phyloP scores from a whole-genome alignment of 2,797 vertebrate species.

The Macrochelys suwanniensis region DNA sequence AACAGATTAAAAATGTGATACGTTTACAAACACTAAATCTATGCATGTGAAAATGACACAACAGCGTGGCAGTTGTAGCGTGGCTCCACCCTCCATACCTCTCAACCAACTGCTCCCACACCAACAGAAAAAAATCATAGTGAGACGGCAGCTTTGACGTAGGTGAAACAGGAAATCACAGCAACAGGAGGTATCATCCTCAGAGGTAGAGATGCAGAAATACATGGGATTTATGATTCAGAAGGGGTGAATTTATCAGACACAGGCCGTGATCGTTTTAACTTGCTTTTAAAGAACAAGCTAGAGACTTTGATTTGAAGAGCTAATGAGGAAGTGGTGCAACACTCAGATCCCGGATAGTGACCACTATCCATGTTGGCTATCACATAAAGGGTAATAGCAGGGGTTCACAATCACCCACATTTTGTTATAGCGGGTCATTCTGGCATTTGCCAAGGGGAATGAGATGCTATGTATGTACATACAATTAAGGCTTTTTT shows the following conservation, averaged over 20 bases:
- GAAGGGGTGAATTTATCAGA: background rate
- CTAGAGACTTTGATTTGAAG: background rate
- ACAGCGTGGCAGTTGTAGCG: background rate
- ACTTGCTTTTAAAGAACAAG: background rate
- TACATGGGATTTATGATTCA: background rate
- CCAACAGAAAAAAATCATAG: background rate
- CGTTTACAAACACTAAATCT: conserved; percentile 17
- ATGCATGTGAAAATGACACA: background rate
- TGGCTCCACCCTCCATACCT: background rate
- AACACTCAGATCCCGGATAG: background rate
- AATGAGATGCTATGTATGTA: background rate
- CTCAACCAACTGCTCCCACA: background rate
- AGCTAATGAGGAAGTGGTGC: background rate
- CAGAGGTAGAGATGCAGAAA: background rate
- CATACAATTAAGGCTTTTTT: background rate
- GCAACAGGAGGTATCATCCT: background rate
- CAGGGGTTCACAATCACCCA: background rate
- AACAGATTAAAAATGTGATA: background rate
- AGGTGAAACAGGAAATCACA: background rate
- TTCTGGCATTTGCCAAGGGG: background rate
- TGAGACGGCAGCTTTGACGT: background rate
- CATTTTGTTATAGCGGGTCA: accelerated
- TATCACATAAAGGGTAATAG: background rate
- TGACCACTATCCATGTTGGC: background rate
- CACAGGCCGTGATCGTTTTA: background rate